These are phyloP conservation scores for Myiagra hebetior DNA, from an alignment of 2,113 vertebrate genomes.

Conservation along the genomic window DNA sequence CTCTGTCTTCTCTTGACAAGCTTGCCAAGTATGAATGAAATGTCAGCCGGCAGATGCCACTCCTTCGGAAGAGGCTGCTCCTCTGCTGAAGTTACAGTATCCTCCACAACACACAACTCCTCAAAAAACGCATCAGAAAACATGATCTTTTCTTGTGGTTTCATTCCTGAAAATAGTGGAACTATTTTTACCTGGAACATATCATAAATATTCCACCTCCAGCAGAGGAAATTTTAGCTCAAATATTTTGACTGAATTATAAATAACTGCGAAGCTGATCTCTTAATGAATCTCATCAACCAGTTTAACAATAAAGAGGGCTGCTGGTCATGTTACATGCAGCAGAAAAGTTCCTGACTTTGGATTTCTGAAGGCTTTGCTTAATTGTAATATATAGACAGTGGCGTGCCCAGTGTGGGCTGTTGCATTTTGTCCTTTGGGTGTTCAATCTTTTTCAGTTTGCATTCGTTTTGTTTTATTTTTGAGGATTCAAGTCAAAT, in stretches of 20 bases:
- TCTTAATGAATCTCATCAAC: neutral
- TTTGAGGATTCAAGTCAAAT: neutral
- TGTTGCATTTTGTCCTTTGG: neutral
- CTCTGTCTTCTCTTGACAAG: neutral
- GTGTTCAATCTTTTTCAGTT: neutral
- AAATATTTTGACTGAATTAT: constrained; percentile 42
- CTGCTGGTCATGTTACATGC: neutral
- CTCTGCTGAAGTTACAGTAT: neutral
- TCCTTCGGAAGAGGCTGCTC: neutral
- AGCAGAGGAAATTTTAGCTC: constrained; percentile 19
- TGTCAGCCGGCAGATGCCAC: neutral
- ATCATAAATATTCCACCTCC: constrained; percentile 23
- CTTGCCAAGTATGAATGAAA: neutral
- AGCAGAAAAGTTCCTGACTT: neutral
- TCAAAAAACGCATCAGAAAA: neutral
- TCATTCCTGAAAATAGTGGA: neutral
- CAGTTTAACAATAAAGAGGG: neutral
- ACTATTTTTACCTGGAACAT: constrained; percentile 45
- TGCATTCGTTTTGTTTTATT: neutral
- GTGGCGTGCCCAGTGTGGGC: neutral
- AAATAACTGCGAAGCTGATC: neutral
- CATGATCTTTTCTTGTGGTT: neutral
- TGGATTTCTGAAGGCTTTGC: neutral
- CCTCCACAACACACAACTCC: neutral
- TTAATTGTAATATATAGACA: neutral